Evolutionary conservation across 2,797 vertebrate genomes (phyloP).

Genomic region (Artibeus lituratus): DNA sequence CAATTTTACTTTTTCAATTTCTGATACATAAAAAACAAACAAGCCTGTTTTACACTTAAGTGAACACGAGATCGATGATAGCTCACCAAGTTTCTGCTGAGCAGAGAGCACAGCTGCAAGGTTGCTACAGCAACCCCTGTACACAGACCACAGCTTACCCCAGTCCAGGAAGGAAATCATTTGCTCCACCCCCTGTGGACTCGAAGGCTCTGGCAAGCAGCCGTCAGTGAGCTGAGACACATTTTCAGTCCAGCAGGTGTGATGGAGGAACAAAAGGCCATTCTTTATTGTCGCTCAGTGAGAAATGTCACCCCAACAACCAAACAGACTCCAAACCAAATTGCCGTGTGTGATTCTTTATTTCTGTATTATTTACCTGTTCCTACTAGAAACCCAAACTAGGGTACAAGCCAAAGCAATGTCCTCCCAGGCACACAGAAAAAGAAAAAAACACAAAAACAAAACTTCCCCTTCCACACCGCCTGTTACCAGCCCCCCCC

Average conservation of each 20-base stretch:
- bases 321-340: not conserved
- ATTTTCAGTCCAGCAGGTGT: not conserved
- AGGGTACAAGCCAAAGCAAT: not conserved
- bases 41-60: slow-evolving; percentile 28
- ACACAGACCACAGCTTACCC: not conserved
- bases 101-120: not conserved
- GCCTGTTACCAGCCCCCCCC: no score
- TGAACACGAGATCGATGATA: slow-evolving; percentile 25
- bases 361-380: not conserved
- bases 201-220: slow-evolving; percentile 17
- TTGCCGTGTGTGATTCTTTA: not conserved
- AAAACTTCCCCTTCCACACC: not conserved
- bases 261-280: not conserved
- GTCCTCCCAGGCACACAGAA: not conserved
- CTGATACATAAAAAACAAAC: slow-evolving; percentile 39
- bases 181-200: not conserved
- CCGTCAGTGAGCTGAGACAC: not conserved
- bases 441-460: not conserved
- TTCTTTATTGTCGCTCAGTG: slow-evolving; percentile 18
- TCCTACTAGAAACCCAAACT: not conserved
- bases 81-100: not conserved
- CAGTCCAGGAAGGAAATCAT: not conserved
- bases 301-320: slow-evolving; percentile 25
- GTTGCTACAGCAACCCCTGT: slow-evolving; percentile 43
- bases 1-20: not conserved